These are phyloP conservation scores for Lasiurus cinereus DNA, from an alignment of 2,113 vertebrate genomes.

Conservation along the genomic window DNA sequence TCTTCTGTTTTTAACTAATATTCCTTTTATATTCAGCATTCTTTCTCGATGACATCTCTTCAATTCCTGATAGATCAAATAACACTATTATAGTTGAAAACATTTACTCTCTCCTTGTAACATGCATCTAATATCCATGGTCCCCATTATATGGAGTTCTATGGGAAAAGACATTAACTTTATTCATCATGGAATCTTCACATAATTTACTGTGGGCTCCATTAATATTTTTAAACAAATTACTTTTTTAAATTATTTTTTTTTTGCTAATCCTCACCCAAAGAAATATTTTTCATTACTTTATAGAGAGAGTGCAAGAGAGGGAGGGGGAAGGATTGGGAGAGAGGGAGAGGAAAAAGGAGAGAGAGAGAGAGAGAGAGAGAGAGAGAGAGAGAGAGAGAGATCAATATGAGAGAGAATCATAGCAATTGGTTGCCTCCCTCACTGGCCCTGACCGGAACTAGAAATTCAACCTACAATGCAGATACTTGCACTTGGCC, in stretches of 20 bases:
- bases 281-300: too few species aligned
- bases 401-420: too few species aligned
- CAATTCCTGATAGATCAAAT: neutral
- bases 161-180: neutral
- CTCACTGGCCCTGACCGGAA: too few species aligned
- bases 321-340: too few species aligned
- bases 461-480: too few species aligned
- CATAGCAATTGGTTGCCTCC: too few species aligned
- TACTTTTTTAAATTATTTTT: neutral
- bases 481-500: too few species aligned
- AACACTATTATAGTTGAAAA: neutral
- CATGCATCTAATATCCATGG: neutral
- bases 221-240: neutral
- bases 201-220: neutral
- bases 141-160: neutral
- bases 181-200: neutral
- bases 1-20: neutral
- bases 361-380: too few species aligned
- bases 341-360: too few species aligned
- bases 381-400: too few species aligned
- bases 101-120: neutral
- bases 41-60: neutral
- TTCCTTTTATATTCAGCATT: neutral
- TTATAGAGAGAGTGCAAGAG: too few species aligned
- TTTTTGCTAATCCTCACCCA: too few species aligned